Conservation (phyloP, 2,888 invertebrate genomes). For the Antheraea assamensis region DNA sequence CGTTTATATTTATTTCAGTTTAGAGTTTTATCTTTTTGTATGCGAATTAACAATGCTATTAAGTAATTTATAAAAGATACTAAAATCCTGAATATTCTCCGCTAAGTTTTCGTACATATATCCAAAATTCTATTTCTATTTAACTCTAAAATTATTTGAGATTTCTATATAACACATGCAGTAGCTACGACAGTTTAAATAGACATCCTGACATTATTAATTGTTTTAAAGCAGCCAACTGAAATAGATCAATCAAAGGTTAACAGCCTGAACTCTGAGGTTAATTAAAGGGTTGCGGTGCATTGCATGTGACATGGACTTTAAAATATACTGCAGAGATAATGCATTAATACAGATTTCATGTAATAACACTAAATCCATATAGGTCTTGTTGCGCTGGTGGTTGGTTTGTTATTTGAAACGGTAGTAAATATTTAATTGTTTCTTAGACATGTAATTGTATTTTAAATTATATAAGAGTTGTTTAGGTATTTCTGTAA, state of each 20-base stretch:
- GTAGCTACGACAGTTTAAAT: neutral
- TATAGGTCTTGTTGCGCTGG: neutral
- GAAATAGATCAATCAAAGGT: slow-evolving; percentile 16
- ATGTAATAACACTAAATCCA: neutral
- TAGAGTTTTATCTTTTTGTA: too few species aligned
- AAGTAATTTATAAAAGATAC: too few species aligned
- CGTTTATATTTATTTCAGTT: too few species aligned
- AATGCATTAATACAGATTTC: neutral
- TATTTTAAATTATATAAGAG: neutral
- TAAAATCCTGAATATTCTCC: too few species aligned
- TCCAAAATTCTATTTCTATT: neutral
- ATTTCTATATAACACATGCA: neutral
- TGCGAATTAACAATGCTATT: too few species aligned
- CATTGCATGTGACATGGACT: neutral
- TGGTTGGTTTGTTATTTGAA: neutral
- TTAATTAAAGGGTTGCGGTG: slow-evolving; percentile 4
- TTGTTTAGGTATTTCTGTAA: neutral
- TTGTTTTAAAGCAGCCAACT: slow-evolving; percentile 11
- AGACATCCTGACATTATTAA: neutral
- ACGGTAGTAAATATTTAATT: neutral
- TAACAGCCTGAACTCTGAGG: slow-evolving; percentile 1
- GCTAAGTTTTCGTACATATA: too few species aligned
- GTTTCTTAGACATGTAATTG: neutral
- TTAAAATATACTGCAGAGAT: neutral
- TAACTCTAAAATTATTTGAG: neutral